These are phyloP conservation scores for Octodon degus DNA, from an alignment of 2,113 vertebrate species.

Conservation along the genomic window DNA sequence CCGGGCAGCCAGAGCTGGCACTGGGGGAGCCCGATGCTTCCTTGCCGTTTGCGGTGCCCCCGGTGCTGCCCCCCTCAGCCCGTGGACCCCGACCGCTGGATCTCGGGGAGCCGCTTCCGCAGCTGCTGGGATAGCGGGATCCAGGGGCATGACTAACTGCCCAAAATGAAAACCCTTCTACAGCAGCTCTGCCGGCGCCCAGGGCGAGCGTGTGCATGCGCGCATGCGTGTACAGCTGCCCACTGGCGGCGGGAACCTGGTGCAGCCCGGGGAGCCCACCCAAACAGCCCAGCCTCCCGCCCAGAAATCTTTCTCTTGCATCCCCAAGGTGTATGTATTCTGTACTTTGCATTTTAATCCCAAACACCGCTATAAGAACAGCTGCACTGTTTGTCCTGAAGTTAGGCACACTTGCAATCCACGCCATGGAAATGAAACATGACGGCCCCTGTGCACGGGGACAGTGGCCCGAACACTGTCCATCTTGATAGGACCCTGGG, in stretches of 20 bases:
- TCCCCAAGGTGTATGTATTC: slow-evolving; percentile 51
- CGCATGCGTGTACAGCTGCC: rapidly evolving
- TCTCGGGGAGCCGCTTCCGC: not conserved
- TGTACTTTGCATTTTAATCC: slow-evolving; percentile 70
- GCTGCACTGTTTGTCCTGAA: slow-evolving; percentile 52
- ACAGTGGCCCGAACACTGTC: rapidly evolving
- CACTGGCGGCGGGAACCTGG: rapidly evolving
- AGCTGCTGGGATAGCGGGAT: rapidly evolving
- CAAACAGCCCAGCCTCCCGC: not conserved
- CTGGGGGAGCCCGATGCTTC: rapidly evolving
- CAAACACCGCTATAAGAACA: slow-evolving; percentile 66
- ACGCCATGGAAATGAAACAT: slow-evolving; percentile 9
- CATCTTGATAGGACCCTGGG: not conserved
- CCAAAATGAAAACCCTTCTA: rapidly evolving
- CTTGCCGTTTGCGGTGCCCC: not conserved
- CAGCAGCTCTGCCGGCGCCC: not conserved
- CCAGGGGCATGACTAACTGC: not conserved
- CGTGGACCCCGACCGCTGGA: not conserved
- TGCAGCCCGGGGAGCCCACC: not conserved
- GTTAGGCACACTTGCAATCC: not conserved
- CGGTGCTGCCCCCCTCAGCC: not conserved
- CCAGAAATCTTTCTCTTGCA: not conserved
- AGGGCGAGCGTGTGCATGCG: rapidly evolving
- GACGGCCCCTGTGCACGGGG: rapidly evolving
- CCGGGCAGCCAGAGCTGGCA: not conserved